Conservation (phyloP, 92 coral and sea anemone genomes). For the Nematostella vectensis region DNA sequence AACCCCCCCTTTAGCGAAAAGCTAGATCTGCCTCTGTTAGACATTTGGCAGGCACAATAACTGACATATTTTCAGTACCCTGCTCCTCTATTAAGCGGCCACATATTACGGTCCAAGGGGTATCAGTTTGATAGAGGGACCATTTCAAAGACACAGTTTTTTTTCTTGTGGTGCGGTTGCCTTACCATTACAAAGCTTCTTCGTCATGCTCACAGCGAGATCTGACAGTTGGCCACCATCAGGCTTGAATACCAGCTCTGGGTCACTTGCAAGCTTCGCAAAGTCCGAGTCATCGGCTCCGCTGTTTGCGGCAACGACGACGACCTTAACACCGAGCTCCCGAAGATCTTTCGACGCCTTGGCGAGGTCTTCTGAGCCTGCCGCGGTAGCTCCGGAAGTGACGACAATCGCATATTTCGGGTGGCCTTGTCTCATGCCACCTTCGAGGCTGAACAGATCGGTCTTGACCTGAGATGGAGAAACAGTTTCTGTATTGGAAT, state of each 20-base stretch:
- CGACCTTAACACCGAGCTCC: conserved; percentile 40
- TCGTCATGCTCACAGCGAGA: conserved; percentile 9
- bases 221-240: conserved; percentile 25
- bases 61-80: no score
- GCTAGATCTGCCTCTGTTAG: no score
- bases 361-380: conserved; percentile 25
- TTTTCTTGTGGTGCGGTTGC: no score
- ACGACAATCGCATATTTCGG: conserved; percentile 36
- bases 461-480: conserved; percentile 4
- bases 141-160: no score
- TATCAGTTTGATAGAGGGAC: no score
- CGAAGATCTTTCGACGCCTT: conserved; percentile 31
- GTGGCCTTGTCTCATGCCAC: conserved; percentile 41
- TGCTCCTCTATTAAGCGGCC: no score
- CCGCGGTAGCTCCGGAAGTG: conserved; percentile 32
- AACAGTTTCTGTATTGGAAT: no score
- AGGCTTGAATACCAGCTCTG: conserved; percentile 20
- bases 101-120: no score
- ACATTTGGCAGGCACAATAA: no score
- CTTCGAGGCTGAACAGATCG: conserved; percentile 22
- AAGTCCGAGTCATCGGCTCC: conserved; percentile 28
- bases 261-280: conserved; percentile 25
- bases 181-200: conserved; percentile 26
- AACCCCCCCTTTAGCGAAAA: no score
- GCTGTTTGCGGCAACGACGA: conserved; percentile 45